Base-by-base conservation (phyloP, 2,888 invertebrate genomes). In the Corythucha ciliata region DNA sequence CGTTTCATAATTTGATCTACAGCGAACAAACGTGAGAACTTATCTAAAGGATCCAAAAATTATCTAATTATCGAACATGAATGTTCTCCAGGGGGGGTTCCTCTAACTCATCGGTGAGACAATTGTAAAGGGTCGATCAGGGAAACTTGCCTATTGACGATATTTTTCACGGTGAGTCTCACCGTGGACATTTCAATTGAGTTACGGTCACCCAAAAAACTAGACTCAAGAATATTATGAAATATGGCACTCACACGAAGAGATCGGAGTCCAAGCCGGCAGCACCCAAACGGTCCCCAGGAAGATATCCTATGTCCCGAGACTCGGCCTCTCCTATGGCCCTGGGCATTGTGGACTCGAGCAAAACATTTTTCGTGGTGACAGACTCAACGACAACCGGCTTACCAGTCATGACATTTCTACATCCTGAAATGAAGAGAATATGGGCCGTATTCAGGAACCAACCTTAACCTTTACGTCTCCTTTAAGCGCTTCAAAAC, bases 211-310 rank as follows among this genome's bases (percentile, higher is more conserved):
- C n/a, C 21, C 21, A 47, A 51, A 46, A 47, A 20, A 5, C 16
- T 26, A 39, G 16, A 24, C 12, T 36, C 20, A 29, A 27, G 14
- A 49, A 29, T 16, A 48, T 41, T 18, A 41, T 20, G 3, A 5
- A 27, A 33, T 45, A 32, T 16, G 26, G 22, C 37, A 60, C 61
- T 52, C 41, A 63, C 61, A 78, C 68, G 69, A 78, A 85, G 18
- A 85, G 69, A 1, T 76, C 71, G 0, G 83, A 80, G 64, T 85
- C 82, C 0, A 83, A 68, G 1, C 87, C 85, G 12, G 76, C 83
- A 0, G 84, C 83, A 2, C 83, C 84, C 49, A 72, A 68, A 4
- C 71, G 70, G 69, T 88, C 84, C 0, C 88, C 88, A 0, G 85
- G 85, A 26, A 83, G 69, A 5, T 68, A 63, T 0, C 81, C 82